phyloP scores from a whole-genome alignment of 2,888 invertebrate genomes.

The Limnephilus rhombicus region DNA sequence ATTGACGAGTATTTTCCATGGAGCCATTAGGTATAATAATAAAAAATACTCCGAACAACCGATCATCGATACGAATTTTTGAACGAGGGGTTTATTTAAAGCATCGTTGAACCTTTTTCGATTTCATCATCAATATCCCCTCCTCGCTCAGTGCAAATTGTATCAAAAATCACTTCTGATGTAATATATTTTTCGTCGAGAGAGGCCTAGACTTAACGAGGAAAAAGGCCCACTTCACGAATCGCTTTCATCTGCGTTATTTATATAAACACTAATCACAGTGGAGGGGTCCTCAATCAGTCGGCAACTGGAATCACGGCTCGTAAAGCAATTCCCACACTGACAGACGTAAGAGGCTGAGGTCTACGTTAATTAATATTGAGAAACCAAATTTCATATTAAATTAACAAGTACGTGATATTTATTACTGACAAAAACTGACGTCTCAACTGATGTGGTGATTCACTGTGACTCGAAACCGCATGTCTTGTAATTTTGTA shows the following conservation, averaged over 20 bases:
- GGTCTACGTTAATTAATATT: neutral
- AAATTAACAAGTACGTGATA: neutral
- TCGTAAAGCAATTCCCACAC: neutral
- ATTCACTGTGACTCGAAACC: neutral
- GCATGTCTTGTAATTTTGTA: neutral
- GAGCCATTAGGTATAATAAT: neutral
- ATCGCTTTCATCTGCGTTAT: neutral
- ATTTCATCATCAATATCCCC: neutral
- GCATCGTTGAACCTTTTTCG: slow-evolving; percentile 14
- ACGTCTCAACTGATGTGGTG: neutral
- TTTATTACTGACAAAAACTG: slow-evolving; percentile 1
- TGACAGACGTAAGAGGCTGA: neutral
- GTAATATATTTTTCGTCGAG: neutral
- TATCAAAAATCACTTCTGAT: slow-evolving; percentile 19
- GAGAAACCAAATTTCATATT: neutral
- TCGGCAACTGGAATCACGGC: neutral
- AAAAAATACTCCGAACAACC: neutral
- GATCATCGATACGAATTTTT: neutral
- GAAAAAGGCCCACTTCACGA: neutral
- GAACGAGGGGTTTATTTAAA: neutral
- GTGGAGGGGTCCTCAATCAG: neutral
- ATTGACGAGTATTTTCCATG: neutral
- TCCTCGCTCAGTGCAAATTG: neutral
- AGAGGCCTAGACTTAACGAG: slow-evolving; percentile 17
- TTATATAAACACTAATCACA: slow-evolving; percentile 10